Evolutionary conservation across 2,113 vertebrate genomes (phyloP).

Genomic region (Plecturocebus donacophilus): DNA sequence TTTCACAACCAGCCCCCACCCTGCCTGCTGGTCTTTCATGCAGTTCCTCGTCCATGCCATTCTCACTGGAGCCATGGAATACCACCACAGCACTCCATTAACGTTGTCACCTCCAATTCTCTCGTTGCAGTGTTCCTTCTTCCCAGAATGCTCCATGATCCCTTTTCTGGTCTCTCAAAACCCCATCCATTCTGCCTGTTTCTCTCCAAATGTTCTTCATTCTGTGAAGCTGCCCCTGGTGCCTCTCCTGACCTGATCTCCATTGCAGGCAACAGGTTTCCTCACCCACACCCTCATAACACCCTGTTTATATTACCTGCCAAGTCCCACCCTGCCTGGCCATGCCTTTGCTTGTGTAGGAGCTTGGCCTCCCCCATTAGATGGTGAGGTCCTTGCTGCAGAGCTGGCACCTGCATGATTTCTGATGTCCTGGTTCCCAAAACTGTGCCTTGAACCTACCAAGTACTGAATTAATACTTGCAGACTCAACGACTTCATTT

Average conservation of each 20-base stretch:
- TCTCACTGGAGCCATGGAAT: neutral
- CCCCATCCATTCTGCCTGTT: neutral
- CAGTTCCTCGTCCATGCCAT: no score
- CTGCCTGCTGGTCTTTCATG: neutral
- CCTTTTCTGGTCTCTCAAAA: neutral
- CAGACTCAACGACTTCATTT: neutral
- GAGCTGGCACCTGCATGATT: neutral
- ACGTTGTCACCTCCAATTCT: neutral
- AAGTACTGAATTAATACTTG: neutral
- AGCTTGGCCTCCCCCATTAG: neutral
- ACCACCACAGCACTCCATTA: neutral
- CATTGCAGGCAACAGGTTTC: neutral
- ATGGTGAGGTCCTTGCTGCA: neutral
- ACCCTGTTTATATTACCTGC: neutral
- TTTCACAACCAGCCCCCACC: neutral
- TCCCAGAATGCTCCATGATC: neutral
- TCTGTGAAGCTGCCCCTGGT: neutral
- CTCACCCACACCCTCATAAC: rapidly evolving
- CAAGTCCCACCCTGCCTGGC: neutral
- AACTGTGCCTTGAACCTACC: neutral
- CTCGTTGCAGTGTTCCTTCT: neutral
- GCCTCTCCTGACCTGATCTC: neutral
- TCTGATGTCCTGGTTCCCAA: neutral
- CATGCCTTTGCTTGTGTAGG: neutral
- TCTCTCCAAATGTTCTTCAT: neutral